Evolutionary conservation across 30 jellyfish, hydroid and myxozoan species (phyloP).

Genomic region (Sanderia malayensis): DNA sequence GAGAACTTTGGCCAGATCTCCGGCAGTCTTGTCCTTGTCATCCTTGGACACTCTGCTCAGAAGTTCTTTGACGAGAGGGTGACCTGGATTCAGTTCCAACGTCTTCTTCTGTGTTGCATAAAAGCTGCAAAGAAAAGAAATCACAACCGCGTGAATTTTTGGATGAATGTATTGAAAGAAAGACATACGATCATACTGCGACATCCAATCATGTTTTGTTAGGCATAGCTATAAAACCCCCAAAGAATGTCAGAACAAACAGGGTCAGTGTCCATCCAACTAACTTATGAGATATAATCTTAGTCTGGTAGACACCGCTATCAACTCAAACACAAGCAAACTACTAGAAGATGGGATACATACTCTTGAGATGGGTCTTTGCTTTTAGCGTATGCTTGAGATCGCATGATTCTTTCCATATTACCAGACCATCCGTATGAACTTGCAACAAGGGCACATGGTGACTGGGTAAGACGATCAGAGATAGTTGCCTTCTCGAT

Average conservation of each 20-base stretch:
- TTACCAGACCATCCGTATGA: conserved; percentile 99
- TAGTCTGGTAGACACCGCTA: too few relatives aligned
- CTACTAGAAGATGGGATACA: conserved; percentile 8
- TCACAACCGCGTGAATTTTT: too few relatives aligned
- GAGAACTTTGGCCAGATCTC: conserved; percentile 86
- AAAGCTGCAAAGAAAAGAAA: conserved; percentile 48
- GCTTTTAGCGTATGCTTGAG: conserved; percentile 99
- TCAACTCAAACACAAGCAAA: too few relatives aligned
- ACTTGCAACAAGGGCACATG: conserved; percentile 98
- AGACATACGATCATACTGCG: too few relatives aligned
- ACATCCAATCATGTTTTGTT: too few relatives aligned
- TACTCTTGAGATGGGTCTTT: conserved; percentile 98
- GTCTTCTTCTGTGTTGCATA: conserved; percentile 98
- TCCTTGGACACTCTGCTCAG: conserved; percentile 69
- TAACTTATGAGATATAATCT: too few relatives aligned
- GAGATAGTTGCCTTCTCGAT: conserved; percentile 96
- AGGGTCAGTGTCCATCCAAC: too few relatives aligned
- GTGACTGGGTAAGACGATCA: conserved; percentile 90
- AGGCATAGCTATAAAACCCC: too few relatives aligned
- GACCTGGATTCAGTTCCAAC: conserved; percentile 87
- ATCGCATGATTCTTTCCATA: conserved; percentile 99
- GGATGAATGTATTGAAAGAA: too few relatives aligned
- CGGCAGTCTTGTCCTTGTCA: conserved; percentile 83
- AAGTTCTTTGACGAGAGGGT: conserved; percentile 95
- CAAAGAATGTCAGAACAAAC: too few relatives aligned